These are phyloP conservation scores for Notechis scutatus DNA, from an alignment of 2,113 vertebrate species.

Conservation along the genomic window DNA sequence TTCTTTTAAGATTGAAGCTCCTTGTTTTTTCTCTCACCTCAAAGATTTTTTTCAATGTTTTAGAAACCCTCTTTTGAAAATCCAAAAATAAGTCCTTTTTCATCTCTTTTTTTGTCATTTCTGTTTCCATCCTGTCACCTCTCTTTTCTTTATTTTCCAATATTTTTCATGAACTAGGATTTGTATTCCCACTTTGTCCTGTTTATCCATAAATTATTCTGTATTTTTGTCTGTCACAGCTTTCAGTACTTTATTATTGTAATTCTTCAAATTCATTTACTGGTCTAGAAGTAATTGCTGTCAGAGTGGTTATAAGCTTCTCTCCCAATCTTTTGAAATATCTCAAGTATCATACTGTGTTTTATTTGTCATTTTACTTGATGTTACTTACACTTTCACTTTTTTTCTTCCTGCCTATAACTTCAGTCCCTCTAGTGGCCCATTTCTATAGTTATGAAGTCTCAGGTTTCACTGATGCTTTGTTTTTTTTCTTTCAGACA, in stretches of 20 bases:
- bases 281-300: background rate
- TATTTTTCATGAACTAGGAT: background rate
- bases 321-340: background rate
- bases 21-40: background rate
- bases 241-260: background rate
- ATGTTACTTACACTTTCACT: background rate
- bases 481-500: background rate
- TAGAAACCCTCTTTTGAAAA: background rate
- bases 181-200: background rate
- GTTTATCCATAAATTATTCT: background rate
- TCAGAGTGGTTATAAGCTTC: background rate
- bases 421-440: background rate
- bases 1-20: background rate
- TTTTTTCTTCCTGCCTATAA: background rate
- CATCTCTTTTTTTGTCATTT: background rate
- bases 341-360: background rate
- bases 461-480: background rate
- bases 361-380: background rate
- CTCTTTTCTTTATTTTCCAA: background rate
- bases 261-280: background rate
- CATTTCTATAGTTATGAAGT: background rate
- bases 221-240: background rate
- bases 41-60: background rate
- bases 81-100: background rate
- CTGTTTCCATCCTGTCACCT: background rate